Base-by-base conservation (phyloP, 2,113 vertebrate genomes). In the Forbesichthys agassizii region DNA sequence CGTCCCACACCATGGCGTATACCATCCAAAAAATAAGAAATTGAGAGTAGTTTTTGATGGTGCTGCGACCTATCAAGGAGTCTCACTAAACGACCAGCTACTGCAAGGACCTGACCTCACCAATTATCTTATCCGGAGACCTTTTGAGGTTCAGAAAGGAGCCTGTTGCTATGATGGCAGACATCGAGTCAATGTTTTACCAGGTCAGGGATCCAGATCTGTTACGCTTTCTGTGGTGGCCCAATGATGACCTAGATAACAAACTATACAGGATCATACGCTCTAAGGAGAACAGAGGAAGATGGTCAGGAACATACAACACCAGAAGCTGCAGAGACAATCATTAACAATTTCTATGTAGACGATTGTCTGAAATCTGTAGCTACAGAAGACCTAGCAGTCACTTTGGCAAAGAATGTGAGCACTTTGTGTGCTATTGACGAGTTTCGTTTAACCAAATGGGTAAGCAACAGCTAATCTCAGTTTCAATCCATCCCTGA, bases 111-210 rank as follows among this genome's bases (percentile, higher is more conserved):
- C 57, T 0, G 33, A 74, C 11, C 48, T 67, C 4, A 74, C 48
- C 14, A 67, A 20, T 20, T 20, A 1, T 20, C 20, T 20, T 20
- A 20, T 20, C 20, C 20, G 20, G 20, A 20, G 20, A 1, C 20
- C 20, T 20, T 2, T 20, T 20, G 20, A 20, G 20, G 20, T 20
- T 20, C 20, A 20, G 20, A n/a, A 33, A 74, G 12, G 64, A 61
- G 18, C 49, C 48, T 4, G n/a, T 68, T 6, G 59, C 56, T 48
- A 6, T 73, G 9, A 76, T 80, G 64, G 69, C 49, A 4, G 69
- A 65, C n/a, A 46, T 73, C 3, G 47, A 80, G 56, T 42, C 16
- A 1, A 77, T 77, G 56, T 77, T 77, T 13, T 49, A 67, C 47
- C 70, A 72, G 52, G 66, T 75, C 10, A 70, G 33, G 18, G 69